Conservation (phyloP, 2,797 vertebrate species). For the Tolypeutes matacus region DNA sequence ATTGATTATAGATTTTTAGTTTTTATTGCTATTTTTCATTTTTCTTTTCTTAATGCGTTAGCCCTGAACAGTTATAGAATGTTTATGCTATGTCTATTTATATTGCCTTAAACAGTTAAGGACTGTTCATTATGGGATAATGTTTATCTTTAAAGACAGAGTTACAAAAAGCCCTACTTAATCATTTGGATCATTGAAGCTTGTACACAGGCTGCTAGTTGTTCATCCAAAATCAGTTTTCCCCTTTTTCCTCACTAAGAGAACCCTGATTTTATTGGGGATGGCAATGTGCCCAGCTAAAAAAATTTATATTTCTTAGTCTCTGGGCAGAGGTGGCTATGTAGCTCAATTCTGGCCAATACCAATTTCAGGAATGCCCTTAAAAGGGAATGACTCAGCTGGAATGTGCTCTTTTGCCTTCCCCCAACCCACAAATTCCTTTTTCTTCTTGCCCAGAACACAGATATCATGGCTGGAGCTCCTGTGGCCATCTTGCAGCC, state of each 20-base stretch:
- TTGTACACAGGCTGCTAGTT: neutral
- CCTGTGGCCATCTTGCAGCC: neutral
- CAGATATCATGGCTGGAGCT: neutral
- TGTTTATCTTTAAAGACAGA: slow-evolving; percentile 42
- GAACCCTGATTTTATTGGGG: slow-evolving; percentile 22
- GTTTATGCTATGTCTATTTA: slow-evolving; percentile 45
- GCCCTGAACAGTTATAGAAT: slow-evolving; percentile 46
- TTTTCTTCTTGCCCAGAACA: neutral
- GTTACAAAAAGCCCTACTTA: slow-evolving; percentile 10
- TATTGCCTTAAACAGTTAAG: slow-evolving; percentile 34
- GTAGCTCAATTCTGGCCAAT: neutral
- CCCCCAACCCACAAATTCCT: accelerated
- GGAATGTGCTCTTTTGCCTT: neutral
- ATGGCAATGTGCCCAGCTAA: neutral
- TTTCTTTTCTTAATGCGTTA: neutral
- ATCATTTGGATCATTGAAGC: slow-evolving; percentile 51
- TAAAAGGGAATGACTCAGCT: neutral
- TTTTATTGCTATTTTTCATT: neutral
- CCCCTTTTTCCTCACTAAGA: slow-evolving; percentile 31
- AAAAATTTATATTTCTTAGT: slow-evolving; percentile 53
- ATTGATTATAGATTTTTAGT: slow-evolving; percentile 45
- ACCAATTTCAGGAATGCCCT: neutral
- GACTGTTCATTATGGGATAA: neutral
- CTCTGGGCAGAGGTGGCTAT: neutral
- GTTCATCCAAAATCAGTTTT: slow-evolving; percentile 6